Evolutionary conservation across 1,140 invertebrate genomes (phyloP).

Genomic region (Drosophila pachea): DNA sequence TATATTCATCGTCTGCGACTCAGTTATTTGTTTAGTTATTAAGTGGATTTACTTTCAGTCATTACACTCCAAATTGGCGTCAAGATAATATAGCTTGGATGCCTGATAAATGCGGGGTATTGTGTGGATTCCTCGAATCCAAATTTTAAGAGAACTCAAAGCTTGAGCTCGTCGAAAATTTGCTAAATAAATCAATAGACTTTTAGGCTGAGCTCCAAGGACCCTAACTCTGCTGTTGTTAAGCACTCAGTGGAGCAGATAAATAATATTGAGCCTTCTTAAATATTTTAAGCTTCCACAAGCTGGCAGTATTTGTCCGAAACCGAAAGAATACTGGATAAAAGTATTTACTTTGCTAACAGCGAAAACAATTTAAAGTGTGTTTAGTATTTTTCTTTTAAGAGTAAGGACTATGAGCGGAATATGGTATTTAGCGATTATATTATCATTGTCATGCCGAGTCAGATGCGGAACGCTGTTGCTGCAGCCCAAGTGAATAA

Average conservation of each 20-base stretch:
- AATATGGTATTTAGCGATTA: constrained; percentile 28
- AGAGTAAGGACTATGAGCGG: background rate
- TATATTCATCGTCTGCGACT: constrained; percentile 25
- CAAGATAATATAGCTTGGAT: constrained; percentile 16
- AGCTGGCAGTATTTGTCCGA: too few relatives aligned
- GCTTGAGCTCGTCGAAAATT: background rate
- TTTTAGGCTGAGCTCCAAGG: background rate
- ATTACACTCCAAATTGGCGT: constrained; percentile 39
- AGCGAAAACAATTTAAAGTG: background rate
- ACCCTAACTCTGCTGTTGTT: background rate
- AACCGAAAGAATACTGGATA: background rate
- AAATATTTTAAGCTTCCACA: constrained; percentile 12
- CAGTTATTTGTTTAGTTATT: constrained; percentile 58
- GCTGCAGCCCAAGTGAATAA: constrained; percentile 37
- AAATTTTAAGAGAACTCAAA: background rate
- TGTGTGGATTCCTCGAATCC: background rate
- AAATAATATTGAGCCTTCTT: background rate
- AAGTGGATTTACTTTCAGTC: constrained; percentile 50
- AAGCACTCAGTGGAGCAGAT: background rate
- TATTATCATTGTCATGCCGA: constrained; percentile 42
- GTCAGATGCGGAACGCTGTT: constrained; percentile 34
- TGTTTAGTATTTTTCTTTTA: too few relatives aligned
- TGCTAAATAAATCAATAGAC: background rate
- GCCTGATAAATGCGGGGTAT: background rate
- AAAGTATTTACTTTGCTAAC: constrained; percentile 7